Evolutionary conservation across 2,888 invertebrate species (phyloP), one percentile per base, ranked within the genome.

Genomic region (Machimus rusticus): DNA sequence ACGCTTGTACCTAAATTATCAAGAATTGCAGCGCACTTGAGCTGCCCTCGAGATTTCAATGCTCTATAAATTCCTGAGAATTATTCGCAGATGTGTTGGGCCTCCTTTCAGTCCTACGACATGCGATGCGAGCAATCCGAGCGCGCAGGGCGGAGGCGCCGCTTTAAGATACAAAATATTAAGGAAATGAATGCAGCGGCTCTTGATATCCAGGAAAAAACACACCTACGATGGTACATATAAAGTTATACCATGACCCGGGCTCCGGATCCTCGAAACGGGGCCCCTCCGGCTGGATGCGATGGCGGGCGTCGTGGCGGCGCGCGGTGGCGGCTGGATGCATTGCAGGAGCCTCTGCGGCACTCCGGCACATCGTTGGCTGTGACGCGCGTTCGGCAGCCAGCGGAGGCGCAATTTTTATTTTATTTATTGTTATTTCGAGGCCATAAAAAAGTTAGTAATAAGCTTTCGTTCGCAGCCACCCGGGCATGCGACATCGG

Each of bases 11-110:
- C 57, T 82, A 82, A 82, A 82, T 82, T 82, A 82, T 57, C 57
- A 82, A 82, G 82, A 82, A 57, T 82, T 82, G 82, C 82, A 82
- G 66, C 82, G 37, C 66, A 57, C 82, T 82, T 37, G 82, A 82
- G 82, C 37, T 37, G 82, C 82, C 82, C 66, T 82, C 66, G 57
- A 82, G 57, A 82, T 57, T 82, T 82, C 82, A 82, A 82, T 82
- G 66, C 82, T 82, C 82, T 82, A 82, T 66, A 82, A 82, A 82
- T 82, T 82, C 34, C 51, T 37, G 66, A 82, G 79, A 51, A 79
- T 79, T 79, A 79, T 46, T 79, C 79, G 79, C 51, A 79, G 51
- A 51, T 79, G 79, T 79, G 79, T 79, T 79, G 79, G 51, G 51
- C 28, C 43, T 79, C 51, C 51, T 82, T 82, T 82, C 82, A 82